These are phyloP conservation scores for Drosophila serrata DNA, from an alignment of 1,140 invertebrate species.

Conservation along the genomic window DNA sequence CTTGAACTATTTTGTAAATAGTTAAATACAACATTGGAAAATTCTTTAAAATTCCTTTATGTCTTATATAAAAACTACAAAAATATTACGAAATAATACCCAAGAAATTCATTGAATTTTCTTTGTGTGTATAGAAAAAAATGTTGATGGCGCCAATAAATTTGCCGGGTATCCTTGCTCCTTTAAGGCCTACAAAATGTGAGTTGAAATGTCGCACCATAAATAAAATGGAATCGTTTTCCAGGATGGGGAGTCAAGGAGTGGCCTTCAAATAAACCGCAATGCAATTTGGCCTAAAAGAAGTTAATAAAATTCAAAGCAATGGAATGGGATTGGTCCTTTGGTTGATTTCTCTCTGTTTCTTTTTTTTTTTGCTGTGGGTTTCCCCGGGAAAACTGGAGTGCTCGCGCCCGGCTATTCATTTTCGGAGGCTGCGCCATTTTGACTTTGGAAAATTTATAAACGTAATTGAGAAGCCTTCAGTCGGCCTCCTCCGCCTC, in stretches of 20 bases:
- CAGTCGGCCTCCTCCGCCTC: conserved; percentile 6
- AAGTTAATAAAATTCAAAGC: conserved; percentile 79
- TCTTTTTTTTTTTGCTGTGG: background rate
- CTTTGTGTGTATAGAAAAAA: conserved; percentile 44
- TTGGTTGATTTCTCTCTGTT: conserved; percentile 10
- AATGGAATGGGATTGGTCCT: conserved; percentile 12
- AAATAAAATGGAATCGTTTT: conserved; percentile 62
- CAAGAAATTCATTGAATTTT: background rate
- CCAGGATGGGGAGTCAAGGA: background rate
- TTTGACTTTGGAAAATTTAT: conserved; percentile 77
- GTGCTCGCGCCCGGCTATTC: conserved; percentile 50
- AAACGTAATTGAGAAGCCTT: conserved; percentile 75
- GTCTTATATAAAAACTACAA: conserved; percentile 15
- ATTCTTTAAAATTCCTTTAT: background rate
- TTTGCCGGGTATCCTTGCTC: conserved; percentile 31
- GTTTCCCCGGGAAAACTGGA: conserved; percentile 1
- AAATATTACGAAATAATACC: background rate
- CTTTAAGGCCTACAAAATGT: conserved; percentile 54
- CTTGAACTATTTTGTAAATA: too few species aligned
- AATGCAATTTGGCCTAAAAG: conserved; percentile 80
- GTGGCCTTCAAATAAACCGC: conserved; percentile 75
- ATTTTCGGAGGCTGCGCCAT: conserved; percentile 69
- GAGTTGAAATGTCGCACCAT: conserved; percentile 77
- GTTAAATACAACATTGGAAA: too few species aligned
- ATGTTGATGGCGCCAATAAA: conserved; percentile 70